phyloP scores from a whole-genome alignment of 2,888 invertebrate species.

The Chrysolina americana region DNA sequence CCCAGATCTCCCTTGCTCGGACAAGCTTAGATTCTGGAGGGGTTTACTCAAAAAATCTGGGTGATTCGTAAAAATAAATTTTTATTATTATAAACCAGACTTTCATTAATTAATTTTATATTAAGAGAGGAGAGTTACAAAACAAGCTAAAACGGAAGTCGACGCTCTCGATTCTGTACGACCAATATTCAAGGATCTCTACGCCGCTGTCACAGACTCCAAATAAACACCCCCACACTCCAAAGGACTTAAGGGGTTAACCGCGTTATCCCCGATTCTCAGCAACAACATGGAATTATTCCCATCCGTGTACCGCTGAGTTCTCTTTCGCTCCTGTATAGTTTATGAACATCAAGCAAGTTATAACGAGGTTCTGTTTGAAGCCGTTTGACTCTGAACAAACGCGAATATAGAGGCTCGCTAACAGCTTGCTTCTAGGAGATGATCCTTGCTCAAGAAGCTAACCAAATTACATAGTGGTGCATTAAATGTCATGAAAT shows the following conservation, averaged over 20 bases:
- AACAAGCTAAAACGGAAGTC: too few species aligned
- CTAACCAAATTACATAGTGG: slow-evolving; percentile 68
- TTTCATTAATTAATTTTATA: too few species aligned
- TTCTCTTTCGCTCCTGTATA: slow-evolving; percentile 63
- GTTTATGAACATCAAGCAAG: slow-evolving; percentile 71
- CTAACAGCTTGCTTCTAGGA: slow-evolving; percentile 66
- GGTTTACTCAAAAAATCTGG: too few species aligned
- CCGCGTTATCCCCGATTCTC: slow-evolving; percentile 65
- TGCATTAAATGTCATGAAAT: slow-evolving; percentile 70
- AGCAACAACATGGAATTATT: slow-evolving; percentile 63
- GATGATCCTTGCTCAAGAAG: slow-evolving; percentile 59
- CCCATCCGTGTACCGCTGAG: slow-evolving; percentile 55
- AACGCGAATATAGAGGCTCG: slow-evolving; percentile 56
- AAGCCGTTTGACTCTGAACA: slow-evolving; percentile 65
- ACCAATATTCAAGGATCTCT: neutral
- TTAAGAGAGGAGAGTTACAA: too few species aligned
- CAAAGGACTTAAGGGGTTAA: slow-evolving; percentile 64
- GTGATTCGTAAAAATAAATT: too few species aligned
- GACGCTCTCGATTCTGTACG: too few species aligned
- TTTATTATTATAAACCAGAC: too few species aligned
- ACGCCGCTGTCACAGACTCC: slow-evolving; percentile 46
- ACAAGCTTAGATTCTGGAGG: too few species aligned
- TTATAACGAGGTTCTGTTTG: slow-evolving; percentile 71
- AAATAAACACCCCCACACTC: slow-evolving; percentile 50
- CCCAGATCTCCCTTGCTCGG: too few species aligned